A percentile compares a stretch with the other conserved stretches of the same genome.
phyloP scores from a whole-genome alignment of 2,113 vertebrate species.

The Aldabrachelys gigantea region DNA sequence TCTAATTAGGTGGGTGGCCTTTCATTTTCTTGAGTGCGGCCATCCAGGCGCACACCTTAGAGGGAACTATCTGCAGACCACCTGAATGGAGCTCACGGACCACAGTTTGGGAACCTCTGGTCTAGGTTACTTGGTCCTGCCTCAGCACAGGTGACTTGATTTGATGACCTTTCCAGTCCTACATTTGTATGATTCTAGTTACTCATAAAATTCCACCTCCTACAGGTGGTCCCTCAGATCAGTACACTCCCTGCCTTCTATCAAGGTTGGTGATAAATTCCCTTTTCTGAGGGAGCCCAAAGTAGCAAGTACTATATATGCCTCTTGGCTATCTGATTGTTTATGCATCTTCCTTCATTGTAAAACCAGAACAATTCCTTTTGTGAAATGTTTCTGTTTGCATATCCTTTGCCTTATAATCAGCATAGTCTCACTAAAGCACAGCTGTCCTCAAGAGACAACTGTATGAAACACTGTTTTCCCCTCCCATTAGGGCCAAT shows the following conservation, averaged over 20 bases:
- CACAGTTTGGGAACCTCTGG: no score
- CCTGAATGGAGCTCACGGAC: no score
- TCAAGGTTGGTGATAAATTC: conserved; percentile 25
- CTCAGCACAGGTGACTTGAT: no score
- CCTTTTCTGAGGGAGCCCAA: conserved; percentile 41
- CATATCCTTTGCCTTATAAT: conserved; percentile 39
- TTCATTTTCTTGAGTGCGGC: no score
- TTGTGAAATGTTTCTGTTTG: conserved; percentile 14
- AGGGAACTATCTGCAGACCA: no score
- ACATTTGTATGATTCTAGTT: no score
- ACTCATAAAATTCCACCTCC: rapidly evolving
- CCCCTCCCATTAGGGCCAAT: not conserved
- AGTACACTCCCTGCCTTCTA: not conserved
- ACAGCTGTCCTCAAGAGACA: conserved; percentile 18
- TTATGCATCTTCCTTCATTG: conserved; percentile 45
- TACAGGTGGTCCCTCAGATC: not conserved
- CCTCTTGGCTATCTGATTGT: conserved; percentile 21
- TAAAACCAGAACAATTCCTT: conserved; percentile 54
- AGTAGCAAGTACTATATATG: conserved; percentile 56
- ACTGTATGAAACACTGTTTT: not conserved
- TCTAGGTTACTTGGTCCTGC: no score
- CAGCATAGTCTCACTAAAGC: conserved; percentile 19
- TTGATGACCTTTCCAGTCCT: no score
- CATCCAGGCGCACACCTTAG: no score
- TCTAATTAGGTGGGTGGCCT: no score